Evolutionary conservation across 2,888 invertebrate species (phyloP).

Genomic region (Cyrtodaria siliqua): DNA sequence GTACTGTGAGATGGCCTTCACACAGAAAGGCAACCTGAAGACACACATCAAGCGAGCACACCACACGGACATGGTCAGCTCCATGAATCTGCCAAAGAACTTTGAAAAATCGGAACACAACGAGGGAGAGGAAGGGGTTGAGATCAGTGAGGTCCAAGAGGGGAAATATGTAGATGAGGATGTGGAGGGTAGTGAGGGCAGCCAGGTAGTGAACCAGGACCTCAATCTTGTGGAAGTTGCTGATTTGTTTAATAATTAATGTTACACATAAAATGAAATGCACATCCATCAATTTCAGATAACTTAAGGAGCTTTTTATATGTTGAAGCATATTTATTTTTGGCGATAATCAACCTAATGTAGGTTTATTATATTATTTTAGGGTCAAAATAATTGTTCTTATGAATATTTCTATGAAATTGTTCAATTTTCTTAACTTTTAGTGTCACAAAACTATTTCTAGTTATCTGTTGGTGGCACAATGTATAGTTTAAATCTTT

Average conservation of each 20-base stretch:
- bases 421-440: no score
- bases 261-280: no score
- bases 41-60: slow-evolving; percentile 85
- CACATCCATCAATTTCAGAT: no score
- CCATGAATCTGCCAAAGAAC: slow-evolving; percentile 74
- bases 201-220: slow-evolving; percentile 42
- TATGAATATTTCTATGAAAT: no score
- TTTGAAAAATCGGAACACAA: not conserved
- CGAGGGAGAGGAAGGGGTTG: slow-evolving; percentile 1
- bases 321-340: no score
- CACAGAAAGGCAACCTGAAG: slow-evolving; percentile 85
- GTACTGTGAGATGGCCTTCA: slow-evolving; percentile 84
- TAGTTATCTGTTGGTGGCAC: no score
- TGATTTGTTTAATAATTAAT: slow-evolving; percentile 46
- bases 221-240: slow-evolving; percentile 52
- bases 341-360: no score
- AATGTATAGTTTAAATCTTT: no score
- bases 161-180: slow-evolving; percentile 29
- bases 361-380: no score
- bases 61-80: slow-evolving; percentile 80
- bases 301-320: no score
- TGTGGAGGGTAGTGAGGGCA: slow-evolving; percentile 9
- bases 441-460: no score
- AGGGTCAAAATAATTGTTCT: no score
- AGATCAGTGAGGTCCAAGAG: slow-evolving; percentile 4